These are phyloP conservation scores for Cerceris rybyensis DNA, from an alignment of 2,888 invertebrate genomes.

Conservation along the genomic window DNA sequence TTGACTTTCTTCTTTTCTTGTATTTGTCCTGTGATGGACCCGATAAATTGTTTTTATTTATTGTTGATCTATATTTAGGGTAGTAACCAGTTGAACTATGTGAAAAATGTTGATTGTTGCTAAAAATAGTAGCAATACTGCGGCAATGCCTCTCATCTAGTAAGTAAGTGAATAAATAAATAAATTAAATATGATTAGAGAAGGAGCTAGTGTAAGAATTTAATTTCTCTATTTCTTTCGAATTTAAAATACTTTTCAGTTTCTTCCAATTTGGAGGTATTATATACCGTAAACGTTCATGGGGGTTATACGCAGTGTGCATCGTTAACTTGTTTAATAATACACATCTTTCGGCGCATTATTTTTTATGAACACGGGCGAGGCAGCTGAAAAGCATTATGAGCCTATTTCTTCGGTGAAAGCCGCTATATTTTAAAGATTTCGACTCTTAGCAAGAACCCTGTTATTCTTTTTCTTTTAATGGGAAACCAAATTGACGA, in stretches of 20 bases:
- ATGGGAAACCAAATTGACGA: constrained; percentile 2
- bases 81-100: too few species aligned
- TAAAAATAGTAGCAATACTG: too few species aligned
- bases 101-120: too few species aligned
- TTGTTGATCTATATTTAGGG: too few species aligned
- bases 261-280: constrained; percentile 10
- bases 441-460: constrained; percentile 1
- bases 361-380: constrained; percentile 38
- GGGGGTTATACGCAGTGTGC: constrained; percentile 13
- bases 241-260: constrained; percentile 1
- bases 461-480: background rate
- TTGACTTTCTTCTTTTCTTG: too few species aligned
- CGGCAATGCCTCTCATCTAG: too few species aligned
- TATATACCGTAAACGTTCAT: constrained; percentile 12
- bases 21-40: too few species aligned
- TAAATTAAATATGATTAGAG: too few species aligned
- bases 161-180: too few species aligned
- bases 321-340: constrained; percentile 38
- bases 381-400: constrained; percentile 4
- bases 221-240: constrained; percentile 7
- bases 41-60: too few species aligned
- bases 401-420: constrained; percentile 7
- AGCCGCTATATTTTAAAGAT: constrained; percentile 6
- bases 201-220: too few species aligned
- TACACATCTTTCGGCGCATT: constrained; percentile 38